Conservation (phyloP, 1,140 invertebrate genomes). For the Argopecten irradians region DNA sequence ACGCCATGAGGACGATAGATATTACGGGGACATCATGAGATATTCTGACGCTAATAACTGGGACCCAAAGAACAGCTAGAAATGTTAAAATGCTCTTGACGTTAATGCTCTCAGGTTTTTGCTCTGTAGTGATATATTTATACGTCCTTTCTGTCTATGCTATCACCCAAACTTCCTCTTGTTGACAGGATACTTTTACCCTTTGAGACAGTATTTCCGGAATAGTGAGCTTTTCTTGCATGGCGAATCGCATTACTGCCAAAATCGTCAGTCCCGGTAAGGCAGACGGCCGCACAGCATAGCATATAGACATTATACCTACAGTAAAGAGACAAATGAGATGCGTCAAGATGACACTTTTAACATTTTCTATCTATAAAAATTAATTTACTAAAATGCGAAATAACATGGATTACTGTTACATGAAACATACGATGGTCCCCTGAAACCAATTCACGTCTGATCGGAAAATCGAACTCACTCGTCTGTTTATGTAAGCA, state of each 20-base stretch:
- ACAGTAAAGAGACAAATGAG: neutral
- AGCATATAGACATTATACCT: slow-evolving; percentile 58
- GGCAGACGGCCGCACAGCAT: slow-evolving; percentile 59
- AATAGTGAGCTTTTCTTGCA: slow-evolving; percentile 48
- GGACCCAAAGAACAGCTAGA: too few species aligned
- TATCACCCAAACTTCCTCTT: too few species aligned
- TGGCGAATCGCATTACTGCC: slow-evolving; percentile 45
- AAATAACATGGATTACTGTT: neutral
- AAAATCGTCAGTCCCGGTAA: slow-evolving; percentile 55
- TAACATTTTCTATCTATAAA: neutral
- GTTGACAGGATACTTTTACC: slow-evolving; percentile 48
- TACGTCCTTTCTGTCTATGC: too few species aligned
- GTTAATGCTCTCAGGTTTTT: too few species aligned
- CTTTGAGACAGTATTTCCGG: slow-evolving; percentile 51
- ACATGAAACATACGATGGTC: neutral
- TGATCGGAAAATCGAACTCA: neutral
- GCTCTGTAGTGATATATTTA: too few species aligned
- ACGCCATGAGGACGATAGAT: too few species aligned
- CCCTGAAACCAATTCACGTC: neutral
- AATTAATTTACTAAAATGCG: neutral
- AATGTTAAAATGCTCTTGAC: too few species aligned
- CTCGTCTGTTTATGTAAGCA: too few species aligned
- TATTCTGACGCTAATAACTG: too few species aligned
- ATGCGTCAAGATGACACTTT: too few species aligned
- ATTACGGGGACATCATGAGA: neutral